Base-by-base conservation (phyloP, 2,113 vertebrate genomes). In the Daboia siamensis region DNA sequence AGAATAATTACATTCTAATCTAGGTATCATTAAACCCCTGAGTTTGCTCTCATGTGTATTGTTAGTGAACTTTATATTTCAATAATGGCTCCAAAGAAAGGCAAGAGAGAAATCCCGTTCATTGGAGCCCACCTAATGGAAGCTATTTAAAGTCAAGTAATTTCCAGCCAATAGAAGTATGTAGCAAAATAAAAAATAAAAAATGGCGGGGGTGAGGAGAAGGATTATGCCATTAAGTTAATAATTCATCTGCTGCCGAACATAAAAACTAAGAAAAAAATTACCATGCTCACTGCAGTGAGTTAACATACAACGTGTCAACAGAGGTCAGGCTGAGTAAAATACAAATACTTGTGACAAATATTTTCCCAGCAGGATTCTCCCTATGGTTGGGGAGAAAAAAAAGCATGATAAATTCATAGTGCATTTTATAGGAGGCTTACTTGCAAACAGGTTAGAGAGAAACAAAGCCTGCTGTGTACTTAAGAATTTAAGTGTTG, bases 1-100 rank as follows among this genome's bases (percentile, higher is more conserved):
- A 56, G 59, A 91, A 85, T 93, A 85, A 90, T 52, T 94, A 84
- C 57, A 52, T 80, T 80, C 64, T 89, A 93, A 85, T 89, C 55
- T 91, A 91, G 87, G 90, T 88, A 46, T 52, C 74, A 39, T 88
- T 94, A 90, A 93, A 87, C 89, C 9, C 3, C 93, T 44, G 94
- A 10, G 7, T 8, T 94, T 93, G 21, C 94, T 94, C 33, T 2
- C 46, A 51, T 80, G 51, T 94, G 52, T 0, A 46, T 61, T 92
- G 44, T 91, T 55, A 91, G 57, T 84, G 90, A 92, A 29, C 52
- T 91, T 51, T 9, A 21, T 11, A 59, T 64, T 92, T 88, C 93
- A 46, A 85, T 90, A 56, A 21, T 91, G 52, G 51, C 26, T 91
- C 57, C 87, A 46, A 46, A 93, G 64, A 85, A 80, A 90, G 89